Conservation (phyloP, 1,140 invertebrate genomes). For the Notospermus geniculatus region DNA sequence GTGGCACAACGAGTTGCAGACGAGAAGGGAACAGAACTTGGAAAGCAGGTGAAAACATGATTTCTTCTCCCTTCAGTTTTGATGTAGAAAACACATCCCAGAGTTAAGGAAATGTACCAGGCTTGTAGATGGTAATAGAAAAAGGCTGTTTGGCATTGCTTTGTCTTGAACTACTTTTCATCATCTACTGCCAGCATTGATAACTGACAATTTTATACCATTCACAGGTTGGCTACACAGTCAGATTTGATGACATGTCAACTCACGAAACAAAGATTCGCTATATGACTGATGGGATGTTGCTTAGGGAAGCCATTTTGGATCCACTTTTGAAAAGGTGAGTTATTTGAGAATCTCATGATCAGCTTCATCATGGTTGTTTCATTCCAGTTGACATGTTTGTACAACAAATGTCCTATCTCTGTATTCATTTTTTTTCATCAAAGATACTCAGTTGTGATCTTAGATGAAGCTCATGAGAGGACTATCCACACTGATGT, state of each 20-base stretch:
- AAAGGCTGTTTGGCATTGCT: too few relatives aligned
- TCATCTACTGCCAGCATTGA: too few relatives aligned
- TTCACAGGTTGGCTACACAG: constrained; percentile 78
- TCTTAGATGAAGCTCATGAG: constrained; percentile 98
- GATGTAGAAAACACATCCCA: neutral
- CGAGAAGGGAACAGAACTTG: constrained; percentile 68
- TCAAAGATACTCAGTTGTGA: constrained; percentile 77
- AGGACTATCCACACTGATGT: constrained; percentile 93
- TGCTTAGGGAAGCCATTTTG: constrained; percentile 81
- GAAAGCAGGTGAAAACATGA: constrained; percentile 60
- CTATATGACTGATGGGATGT: constrained; percentile 93
- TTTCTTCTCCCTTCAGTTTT: constrained; percentile 13
- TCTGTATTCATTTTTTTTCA: constrained; percentile 84
- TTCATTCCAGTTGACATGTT: constrained; percentile 14
- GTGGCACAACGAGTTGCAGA: constrained; percentile 82
- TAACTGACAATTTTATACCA: too few relatives aligned
- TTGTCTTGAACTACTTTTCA: too few relatives aligned
- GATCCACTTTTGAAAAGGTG: constrained; percentile 58
- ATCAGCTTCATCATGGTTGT: constrained; percentile 10
- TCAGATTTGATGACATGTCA: constrained; percentile 87
- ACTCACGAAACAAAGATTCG: constrained; percentile 73
- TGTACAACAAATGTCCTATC: constrained; percentile 43
- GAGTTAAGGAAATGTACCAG: too few relatives aligned
- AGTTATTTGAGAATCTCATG: too few relatives aligned
- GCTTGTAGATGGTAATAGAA: too few relatives aligned